Percentiles rank a stretch among this genome's conserved stretches.
These are phyloP conservation scores for Rutilus rutilus DNA, from an alignment of 2,113 vertebrate species.

Conservation along the genomic window DNA sequence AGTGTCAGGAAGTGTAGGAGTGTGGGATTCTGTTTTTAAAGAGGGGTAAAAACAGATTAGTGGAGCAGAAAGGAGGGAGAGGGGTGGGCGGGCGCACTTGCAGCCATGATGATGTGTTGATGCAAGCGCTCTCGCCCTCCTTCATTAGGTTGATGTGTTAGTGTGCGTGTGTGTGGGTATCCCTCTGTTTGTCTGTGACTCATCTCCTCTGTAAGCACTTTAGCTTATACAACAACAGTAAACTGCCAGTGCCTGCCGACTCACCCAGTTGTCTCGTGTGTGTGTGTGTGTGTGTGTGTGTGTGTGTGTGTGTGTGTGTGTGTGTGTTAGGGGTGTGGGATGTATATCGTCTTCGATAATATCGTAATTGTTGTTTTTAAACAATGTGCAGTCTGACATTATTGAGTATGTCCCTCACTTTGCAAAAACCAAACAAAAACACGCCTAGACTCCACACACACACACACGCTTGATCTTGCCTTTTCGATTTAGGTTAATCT, in stretches of 20 bases:
- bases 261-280: neutral
- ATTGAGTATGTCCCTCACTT: too few relatives aligned
- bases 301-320: too few relatives aligned
- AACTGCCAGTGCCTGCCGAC: neutral
- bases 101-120: neutral
- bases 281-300: too few relatives aligned
- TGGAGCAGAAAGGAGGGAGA: neutral
- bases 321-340: too few relatives aligned
- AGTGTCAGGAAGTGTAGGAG: slow-evolving; percentile 15
- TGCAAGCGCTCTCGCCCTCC: neutral
- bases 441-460: too few relatives aligned
- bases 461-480: too few relatives aligned
- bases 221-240: slow-evolving; percentile 43
- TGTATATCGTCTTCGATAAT: too few relatives aligned
- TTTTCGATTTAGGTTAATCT: too few relatives aligned
- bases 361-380: too few relatives aligned
- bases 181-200: slow-evolving; percentile 36
- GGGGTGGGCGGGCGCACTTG: slow-evolving; percentile 19
- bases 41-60: neutral
- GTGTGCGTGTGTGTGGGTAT: slow-evolving; percentile 13
- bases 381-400: too few relatives aligned
- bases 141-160: slow-evolving; percentile 12
- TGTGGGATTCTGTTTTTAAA: neutral
- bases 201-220: slow-evolving; percentile 27
- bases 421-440: too few relatives aligned